Base-by-base conservation (phyloP, 2,113 vertebrate genomes). In the Myotis lucifugus region DNA sequence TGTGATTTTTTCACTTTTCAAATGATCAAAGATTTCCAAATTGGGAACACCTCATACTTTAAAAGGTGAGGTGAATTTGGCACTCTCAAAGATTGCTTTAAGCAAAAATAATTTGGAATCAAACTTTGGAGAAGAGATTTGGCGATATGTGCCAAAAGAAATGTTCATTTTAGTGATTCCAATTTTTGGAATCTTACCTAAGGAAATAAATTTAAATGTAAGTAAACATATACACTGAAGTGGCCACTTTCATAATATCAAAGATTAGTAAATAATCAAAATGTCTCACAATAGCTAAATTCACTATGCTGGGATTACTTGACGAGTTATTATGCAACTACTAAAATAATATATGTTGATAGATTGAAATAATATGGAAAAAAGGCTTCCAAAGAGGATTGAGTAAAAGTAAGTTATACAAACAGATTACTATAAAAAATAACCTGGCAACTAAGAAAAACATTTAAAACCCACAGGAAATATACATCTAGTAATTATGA, bases 131-230 rank as follows among this genome's bases (percentile, higher is more conserved):
- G 84, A 18, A 90, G 17, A 74, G 54, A 77, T 81, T 46, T 67
- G 27, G 2, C 6, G 1, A 1, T 32, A 37, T 10, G 2, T 17
- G 3, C 46, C 23, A 69, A 73, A 81, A 69, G 48, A 27, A 32
- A 46, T 61, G 6, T 34, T 79, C 3, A 25, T 34, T 77, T 82
- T 88, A 13, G 5, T 59, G 61, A 92, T 61, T 92, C 25, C 5
- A 69, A 13, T 61, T 66, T 93, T 40, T 9, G 19, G 11, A 69
- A 54, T 67, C 2, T 92, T 69, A 25, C 18, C 11, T 40, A 32
- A 64, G 64, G 17, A 90, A 90, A 40, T 48, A 93, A 64, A 93
- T 66, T 18, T n/a, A 93, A 83, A 42, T 76, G 27, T 84, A 77
- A 37, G 29, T 85, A 66, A 69, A 82, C 32, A 12, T 79, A 37